Percentiles rank a stretch among this genome's conserved stretches.
Conservation (phyloP, 2,113 vertebrate species). For the Thalassarche chlororhynchos region DNA sequence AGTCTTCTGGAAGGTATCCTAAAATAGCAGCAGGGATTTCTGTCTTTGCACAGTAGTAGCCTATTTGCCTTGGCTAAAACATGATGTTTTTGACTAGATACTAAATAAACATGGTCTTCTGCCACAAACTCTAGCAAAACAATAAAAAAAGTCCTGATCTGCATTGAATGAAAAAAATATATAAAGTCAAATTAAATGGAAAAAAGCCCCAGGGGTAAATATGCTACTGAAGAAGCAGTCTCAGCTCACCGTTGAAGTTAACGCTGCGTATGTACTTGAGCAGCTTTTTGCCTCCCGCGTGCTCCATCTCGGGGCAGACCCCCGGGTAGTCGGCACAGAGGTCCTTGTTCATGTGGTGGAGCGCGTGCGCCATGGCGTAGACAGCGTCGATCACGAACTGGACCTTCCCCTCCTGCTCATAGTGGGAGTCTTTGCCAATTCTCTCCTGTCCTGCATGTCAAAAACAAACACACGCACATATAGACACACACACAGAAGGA, state of each 20-base stretch:
- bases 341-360: slow-evolving; percentile 94
- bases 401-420: slow-evolving; percentile 96
- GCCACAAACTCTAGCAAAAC: not conserved
- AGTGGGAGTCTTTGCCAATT: slow-evolving; percentile 90
- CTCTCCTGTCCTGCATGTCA: slow-evolving; percentile 87
- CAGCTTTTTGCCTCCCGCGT: slow-evolving; percentile 87
- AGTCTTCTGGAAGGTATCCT: not conserved
- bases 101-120: not conserved
- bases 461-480: not conserved
- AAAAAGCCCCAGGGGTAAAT: not conserved
- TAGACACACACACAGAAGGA: not conserved
- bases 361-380: slow-evolving; percentile 93
- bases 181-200: not conserved
- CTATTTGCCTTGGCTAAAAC: not conserved
- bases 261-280: slow-evolving; percentile 92
- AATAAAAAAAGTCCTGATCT: not conserved
- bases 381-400: slow-evolving; percentile 96
- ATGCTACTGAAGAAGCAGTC: not conserved
- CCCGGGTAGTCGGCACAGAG: slow-evolving; percentile 87
- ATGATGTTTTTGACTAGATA: not conserved
- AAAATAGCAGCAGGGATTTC: not conserved
- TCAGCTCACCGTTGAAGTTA: slow-evolving; percentile 88
- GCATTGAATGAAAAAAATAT: not conserved
- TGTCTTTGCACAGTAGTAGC: not conserved
- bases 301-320: slow-evolving; percentile 91